Evolutionary conservation across 2,113 vertebrate species (phyloP).

Genomic region (Eclectus roratus): DNA sequence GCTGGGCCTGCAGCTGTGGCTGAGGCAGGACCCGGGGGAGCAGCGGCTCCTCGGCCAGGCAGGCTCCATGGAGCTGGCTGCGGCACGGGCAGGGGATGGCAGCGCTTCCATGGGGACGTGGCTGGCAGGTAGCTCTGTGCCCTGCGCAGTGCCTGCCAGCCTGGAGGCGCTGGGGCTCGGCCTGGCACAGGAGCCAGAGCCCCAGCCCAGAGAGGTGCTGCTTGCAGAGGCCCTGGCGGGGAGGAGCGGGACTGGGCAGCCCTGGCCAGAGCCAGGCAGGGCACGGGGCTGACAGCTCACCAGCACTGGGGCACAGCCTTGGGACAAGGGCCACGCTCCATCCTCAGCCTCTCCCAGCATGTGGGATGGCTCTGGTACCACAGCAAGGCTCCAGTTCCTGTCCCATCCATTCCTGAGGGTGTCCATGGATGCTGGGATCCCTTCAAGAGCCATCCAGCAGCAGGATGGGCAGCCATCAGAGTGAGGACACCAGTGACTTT

Average conservation of each 20-base stretch:
- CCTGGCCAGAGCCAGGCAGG: neutral
- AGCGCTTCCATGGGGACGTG: neutral
- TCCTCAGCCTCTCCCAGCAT: rapidly evolving
- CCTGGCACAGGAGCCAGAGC: neutral
- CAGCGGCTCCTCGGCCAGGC: neutral
- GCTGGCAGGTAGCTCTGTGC: neutral
- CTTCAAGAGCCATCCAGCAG: neutral
- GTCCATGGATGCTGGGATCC: neutral
- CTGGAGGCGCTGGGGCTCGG: neutral
- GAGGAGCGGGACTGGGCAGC: neutral
- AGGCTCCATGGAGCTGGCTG: neutral
- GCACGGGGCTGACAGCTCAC: rapidly evolving
- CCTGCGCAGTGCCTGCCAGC: neutral
- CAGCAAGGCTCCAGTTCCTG: neutral
- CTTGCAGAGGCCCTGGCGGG: neutral
- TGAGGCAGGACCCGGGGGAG: too few relatives aligned
- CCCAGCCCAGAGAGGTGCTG: neutral
- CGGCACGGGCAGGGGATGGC: rapidly evolving
- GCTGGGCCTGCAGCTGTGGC: neutral
- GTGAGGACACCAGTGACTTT: neutral
- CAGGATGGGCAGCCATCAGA: neutral
- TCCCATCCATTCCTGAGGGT: rapidly evolving
- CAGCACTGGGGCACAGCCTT: neutral
- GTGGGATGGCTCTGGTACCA: neutral
- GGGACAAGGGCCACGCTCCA: neutral